Base-by-base conservation (phyloP, 2,888 invertebrate species). In the Mimachlamys varia region DNA sequence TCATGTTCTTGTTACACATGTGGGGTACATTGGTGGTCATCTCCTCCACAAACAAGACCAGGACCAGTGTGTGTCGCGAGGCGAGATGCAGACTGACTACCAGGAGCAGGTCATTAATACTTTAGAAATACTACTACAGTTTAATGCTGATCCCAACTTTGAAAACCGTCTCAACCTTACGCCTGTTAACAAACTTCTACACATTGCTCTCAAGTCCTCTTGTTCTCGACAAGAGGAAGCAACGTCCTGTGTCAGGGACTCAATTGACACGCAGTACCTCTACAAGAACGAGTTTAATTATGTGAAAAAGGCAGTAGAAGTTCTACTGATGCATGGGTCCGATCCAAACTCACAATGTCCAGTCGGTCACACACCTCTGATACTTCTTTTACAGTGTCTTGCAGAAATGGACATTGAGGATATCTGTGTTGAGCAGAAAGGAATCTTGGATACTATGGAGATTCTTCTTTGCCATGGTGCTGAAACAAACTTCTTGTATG, bases 321-420 rank as follows among this genome's bases (percentile, higher is more conserved):
- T 95, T 27, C 93, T 96, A 87, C 93, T 96, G 37, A 88, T 94
- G n/a, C 94, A 95, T 92, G 95, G 95, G 27, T 95, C 95, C 5
- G 92, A 95, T 44, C 94, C 95, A 0, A 95, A 95, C 92, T 92
- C 93, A 50, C 92, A 93, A 58, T 96, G 96, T 92, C 89, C 91
- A 22, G 94, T 93, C 58, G 96, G 96, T 4, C 96, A 96, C 89
- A 95, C 96, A 0, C 98, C 98, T 19, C 97, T 98, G 91, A 98
- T 98, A 97, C 98, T 98, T 50, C 97, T 98, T 94, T 97, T 98
- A 91, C 98, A 98, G 90, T 98, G 98, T 88, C 97, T 98, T 55
- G 98, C 98, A 91, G 98, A 98, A 96, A 98, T 98, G 95, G 98
- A 98, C 96, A 98, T 98, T 89, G 96, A 98, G 89, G 98, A 98